Base-by-base conservation (phyloP, 2,888 invertebrate genomes). In the Brachynemurus nebulosus region DNA sequence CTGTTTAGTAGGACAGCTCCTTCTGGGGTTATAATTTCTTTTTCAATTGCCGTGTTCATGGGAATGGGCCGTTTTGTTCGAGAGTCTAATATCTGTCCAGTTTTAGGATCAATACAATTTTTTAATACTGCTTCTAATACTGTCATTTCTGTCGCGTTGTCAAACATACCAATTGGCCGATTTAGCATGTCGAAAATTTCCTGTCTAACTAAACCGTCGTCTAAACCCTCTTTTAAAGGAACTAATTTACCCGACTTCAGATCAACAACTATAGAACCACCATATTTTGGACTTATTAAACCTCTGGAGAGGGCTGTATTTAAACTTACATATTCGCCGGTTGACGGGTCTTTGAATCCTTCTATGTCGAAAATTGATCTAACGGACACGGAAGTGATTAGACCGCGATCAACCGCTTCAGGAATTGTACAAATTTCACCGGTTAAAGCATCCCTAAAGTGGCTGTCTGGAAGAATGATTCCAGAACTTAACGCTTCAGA, bases 301-400 rank as follows among this genome's bases (percentile, higher is more conserved):
- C 84, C 85, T 56, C 81, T 82, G 46, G 79, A 74, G 48, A 84
- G 67, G 30, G 90, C 89, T 47, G 77, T 72, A 63, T 89, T 90
- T 56, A 91, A 82, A 51, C 86, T 86, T 54, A 91, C 73, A 58
- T 81, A 85, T 58, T 86, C 85, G 27, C 78, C 80, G 40, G 82
- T 82, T 55, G 80, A 74, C 1, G 84, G 80, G 63, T 89, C 86
- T 59, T 81, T 83, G 59, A 92, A 86, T 44, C 86, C 92, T 54
- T 91, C 90, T 48, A 95, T 88, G 61, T 91, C 86, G 59, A 93
- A 93, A 53, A 93, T 84, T 2, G 88, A 86, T 62, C 83, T 83
- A 59, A 86, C 83, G 4, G 83, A 77, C 16, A 92, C 83, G 1
- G 90, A 89, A 19, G 84, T 84, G 46, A 96, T 83, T 37, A 90